These are phyloP conservation scores for Dasypogon diadema DNA, from an alignment of 2,888 invertebrate genomes.

Conservation along the genomic window DNA sequence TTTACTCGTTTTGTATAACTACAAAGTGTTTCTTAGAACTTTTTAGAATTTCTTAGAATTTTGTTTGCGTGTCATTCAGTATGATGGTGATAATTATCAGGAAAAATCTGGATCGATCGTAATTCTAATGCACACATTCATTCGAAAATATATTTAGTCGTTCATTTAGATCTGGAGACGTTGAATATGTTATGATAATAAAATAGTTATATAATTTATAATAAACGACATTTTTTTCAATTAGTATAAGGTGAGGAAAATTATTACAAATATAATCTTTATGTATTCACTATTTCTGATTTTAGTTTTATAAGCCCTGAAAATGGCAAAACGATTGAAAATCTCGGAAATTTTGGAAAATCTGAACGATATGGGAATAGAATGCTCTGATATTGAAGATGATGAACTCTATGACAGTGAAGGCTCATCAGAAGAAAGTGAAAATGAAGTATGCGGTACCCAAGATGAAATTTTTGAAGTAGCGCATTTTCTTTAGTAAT, in stretches of 20 bases:
- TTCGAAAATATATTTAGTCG: constrained; percentile 39
- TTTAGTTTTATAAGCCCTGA: constrained; percentile 31
- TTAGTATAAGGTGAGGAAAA: constrained; percentile 28
- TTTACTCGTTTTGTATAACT: no score
- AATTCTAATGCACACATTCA: no score
- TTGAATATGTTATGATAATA: constrained; percentile 14
- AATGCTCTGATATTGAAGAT: constrained; percentile 36
- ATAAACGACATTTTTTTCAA: no score
- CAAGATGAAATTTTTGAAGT: constrained; percentile 2
- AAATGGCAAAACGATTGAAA: constrained; percentile 38
- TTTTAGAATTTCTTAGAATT: no score
- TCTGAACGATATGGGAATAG: constrained; percentile 12
- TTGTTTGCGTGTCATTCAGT: no score
- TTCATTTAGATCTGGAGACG: constrained; percentile 34
- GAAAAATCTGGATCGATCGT: no score
- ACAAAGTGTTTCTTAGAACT: no score
- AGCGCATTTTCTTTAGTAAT: not conserved
- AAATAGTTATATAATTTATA: constrained; percentile 29
- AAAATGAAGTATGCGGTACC: constrained; percentile 7
- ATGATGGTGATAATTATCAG: no score
- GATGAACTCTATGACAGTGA: constrained; percentile 38
- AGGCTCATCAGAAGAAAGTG: constrained; percentile 3
- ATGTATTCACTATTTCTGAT: constrained; percentile 33
- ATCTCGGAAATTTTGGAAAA: constrained; percentile 20
- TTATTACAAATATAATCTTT: constrained; percentile 27